Conservation (phyloP, 2,113 vertebrate species). For the Dipodomys spectabilis region DNA sequence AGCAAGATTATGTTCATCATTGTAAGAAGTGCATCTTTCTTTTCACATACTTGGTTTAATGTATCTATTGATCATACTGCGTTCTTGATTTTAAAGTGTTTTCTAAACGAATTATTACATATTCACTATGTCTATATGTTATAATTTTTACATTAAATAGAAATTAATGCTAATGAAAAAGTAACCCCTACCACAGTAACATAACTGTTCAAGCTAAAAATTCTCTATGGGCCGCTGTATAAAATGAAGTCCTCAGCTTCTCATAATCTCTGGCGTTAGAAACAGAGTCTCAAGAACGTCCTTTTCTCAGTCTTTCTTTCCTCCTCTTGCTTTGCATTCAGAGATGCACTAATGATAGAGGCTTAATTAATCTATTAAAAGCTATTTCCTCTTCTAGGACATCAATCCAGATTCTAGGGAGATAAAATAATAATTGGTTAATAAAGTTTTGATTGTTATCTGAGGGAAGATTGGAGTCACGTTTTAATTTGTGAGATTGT, state of each 20-base stretch:
- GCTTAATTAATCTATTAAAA: conserved; percentile 33
- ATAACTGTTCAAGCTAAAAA: not conserved
- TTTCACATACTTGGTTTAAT: conserved; percentile 7
- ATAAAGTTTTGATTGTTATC: conserved; percentile 29
- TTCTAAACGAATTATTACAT: not conserved
- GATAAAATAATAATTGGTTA: conserved; percentile 30
- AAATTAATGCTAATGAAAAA: not conserved
- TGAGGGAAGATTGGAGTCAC: not conserved
- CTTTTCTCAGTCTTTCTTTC: not conserved
- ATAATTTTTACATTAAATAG: not conserved
- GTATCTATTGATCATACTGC: not conserved
- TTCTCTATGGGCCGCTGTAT: not conserved
- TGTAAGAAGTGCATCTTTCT: not conserved
- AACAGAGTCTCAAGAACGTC: not conserved
- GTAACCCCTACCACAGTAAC: not conserved
- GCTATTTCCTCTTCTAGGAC: not conserved
- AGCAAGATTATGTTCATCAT: not conserved
- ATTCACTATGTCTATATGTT: not conserved
- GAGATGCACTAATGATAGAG: not conserved
- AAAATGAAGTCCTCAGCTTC: not conserved
- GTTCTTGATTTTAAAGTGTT: not conserved
- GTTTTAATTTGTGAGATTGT: not conserved
- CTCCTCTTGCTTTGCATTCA: not conserved
- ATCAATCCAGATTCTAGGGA: not conserved
- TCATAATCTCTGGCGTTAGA: not conserved